Evolutionary conservation across 2,888 invertebrate species (phyloP).

Genomic region (Metellina segmentata): DNA sequence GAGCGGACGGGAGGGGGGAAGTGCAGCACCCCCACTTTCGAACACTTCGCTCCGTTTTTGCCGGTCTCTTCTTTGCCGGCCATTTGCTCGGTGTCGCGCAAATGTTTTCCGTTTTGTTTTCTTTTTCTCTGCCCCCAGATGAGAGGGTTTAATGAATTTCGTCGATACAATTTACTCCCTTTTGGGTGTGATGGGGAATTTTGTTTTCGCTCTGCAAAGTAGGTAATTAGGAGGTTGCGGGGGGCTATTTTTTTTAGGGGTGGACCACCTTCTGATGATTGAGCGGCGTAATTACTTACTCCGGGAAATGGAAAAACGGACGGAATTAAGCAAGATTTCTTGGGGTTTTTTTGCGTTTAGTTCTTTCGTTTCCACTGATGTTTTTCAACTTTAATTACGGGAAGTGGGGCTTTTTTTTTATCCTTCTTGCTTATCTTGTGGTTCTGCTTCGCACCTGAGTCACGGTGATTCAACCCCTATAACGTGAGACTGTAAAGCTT

Average conservation of each 20-base stretch:
- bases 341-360: not conserved
- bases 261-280: slow-evolving; percentile 25
- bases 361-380: not conserved
- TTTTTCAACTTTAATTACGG: slow-evolving; percentile 22
- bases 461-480: no score
- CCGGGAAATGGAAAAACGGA: slow-evolving; percentile 17
- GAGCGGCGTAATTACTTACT: slow-evolving; percentile 33
- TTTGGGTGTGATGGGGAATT: not conserved
- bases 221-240: slow-evolving; percentile 16
- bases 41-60: not conserved
- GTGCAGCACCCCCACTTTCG: not conserved
- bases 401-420: not conserved
- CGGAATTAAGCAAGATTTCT: slow-evolving; percentile 28
- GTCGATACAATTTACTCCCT: not conserved
- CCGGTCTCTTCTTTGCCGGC: slow-evolving; percentile 14
- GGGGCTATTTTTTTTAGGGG: slow-evolving; percentile 16
- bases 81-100: slow-evolving; percentile 56
- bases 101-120: slow-evolving; percentile 36
- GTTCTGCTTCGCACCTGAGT: not conserved
- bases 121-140: not conserved
- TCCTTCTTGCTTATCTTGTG: not conserved
- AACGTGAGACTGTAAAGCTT: no score
- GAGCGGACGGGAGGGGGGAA: slow-evolving; percentile 35
- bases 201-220: not conserved
- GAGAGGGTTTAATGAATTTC: slow-evolving; percentile 59